Evolutionary conservation across 2,113 vertebrate species (phyloP), one percentile per base, ranked within the genome.

Genomic region (Lepus europaeus): DNA sequence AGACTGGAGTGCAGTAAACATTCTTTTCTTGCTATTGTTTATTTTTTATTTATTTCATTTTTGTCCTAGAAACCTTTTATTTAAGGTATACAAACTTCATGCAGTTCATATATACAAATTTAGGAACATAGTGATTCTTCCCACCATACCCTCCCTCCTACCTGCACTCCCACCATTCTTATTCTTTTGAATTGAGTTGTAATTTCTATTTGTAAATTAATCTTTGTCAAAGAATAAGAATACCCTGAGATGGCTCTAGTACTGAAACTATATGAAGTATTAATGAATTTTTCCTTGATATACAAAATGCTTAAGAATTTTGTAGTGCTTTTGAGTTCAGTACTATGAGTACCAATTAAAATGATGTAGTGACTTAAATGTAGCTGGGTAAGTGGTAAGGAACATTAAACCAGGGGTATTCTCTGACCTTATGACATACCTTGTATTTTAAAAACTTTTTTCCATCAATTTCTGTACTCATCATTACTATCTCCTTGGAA

Each of bases 241-340:
- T 69, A 59, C 13, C 19, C 12, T 87, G 80, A 94, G 89, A 70
- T 93, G 33, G 53, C 39, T 89, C 81, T 20, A 87, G 22, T 33
- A 79, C 31, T 89, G 56, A 91, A 83, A 86, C n/a, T 95, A 23
- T 72, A 80, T 77, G 89, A 91, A 93, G 33, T 20, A 87, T 70
- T 59, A 93, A 72, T 51, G 6, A 14, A 31, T 79, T 91, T 96
- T 96, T 84, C 27, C 36, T 86, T 74, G 22, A 53, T 73, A 72
- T 53, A 77, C 56, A 93, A 93, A 91, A 39, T 78, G 29, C 70
- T 79, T 72, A 95, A 84, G 17, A 92, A 33, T n/a, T 78, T 83
- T 87, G 1, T 49, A 45, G 4, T 96, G n/a, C 51, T 22, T 61
- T 95, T 45, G 31, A 87, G 39, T 25, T 69, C 31, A 74, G 51